Percentiles rank a stretch among this genome's conserved stretches.
Conservation (phyloP, 2,113 vertebrate species). For the Tringa solitaria region DNA sequence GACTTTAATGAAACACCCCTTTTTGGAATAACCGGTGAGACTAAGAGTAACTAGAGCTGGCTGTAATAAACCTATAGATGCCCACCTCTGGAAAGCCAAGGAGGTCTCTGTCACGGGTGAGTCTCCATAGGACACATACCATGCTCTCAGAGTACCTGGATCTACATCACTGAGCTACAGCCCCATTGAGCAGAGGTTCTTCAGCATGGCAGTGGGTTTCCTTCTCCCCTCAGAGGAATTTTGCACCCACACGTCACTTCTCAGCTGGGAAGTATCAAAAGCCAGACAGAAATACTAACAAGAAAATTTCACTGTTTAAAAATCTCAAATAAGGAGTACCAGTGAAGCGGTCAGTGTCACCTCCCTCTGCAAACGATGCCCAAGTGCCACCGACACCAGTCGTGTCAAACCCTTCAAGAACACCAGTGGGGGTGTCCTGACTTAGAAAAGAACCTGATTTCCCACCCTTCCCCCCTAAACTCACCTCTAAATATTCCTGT, state of each 20-base stretch:
- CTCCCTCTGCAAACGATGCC: not conserved
- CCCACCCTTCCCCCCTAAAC: not conserved
- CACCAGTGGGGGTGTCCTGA: not conserved
- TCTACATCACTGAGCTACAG: not conserved
- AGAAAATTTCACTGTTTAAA: not conserved
- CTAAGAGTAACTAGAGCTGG: not conserved
- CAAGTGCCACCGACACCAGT: not conserved
- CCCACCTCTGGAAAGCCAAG: not conserved
- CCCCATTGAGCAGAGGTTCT: not conserved
- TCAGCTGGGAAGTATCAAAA: not conserved
- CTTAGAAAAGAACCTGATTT: not conserved
- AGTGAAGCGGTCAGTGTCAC: not conserved
- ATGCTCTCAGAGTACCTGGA: not conserved
- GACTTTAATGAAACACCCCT: not conserved
- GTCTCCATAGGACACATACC: fast-evolving
- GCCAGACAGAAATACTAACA: not conserved
- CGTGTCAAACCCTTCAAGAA: not conserved
- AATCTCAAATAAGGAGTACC: not conserved
- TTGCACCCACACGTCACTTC: not conserved
- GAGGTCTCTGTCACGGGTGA: not conserved
- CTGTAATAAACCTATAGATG: not conserved
- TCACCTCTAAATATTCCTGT: not conserved
- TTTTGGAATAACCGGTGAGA: not conserved
- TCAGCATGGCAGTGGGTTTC: not conserved
- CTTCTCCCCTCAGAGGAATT: not conserved